These are phyloP conservation scores for Ophiothrix spiculata DNA, from an alignment of 35 echinoderm and acorn worm species.

Conservation along the genomic window DNA sequence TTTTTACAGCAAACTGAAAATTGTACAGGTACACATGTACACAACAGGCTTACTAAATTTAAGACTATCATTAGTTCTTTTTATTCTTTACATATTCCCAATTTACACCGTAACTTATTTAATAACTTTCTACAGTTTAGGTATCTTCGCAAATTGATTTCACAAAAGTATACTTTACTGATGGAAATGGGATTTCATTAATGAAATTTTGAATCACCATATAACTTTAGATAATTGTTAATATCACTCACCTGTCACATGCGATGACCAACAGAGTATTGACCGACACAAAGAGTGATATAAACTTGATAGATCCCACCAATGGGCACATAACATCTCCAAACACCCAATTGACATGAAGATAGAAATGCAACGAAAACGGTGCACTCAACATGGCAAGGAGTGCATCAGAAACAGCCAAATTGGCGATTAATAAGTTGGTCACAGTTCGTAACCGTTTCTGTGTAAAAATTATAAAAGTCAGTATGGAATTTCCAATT, in stretches of 20 bases:
- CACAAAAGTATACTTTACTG: no score
- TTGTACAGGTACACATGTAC: no score
- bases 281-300: conserved; percentile 85
- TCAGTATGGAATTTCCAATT: conserved; percentile 69
- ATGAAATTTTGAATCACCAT: no score
- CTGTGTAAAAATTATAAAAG: conserved; percentile 66
- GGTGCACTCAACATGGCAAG: conserved; percentile 77
- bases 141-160: no score
- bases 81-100: no score
- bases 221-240: no score
- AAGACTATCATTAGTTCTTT: no score
- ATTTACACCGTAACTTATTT: no score
- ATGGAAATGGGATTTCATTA: no score
- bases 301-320: conserved; percentile 65
- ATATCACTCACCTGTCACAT: conserved; percentile 91
- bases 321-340: conserved; percentile 57
- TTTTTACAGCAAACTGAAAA: no score
- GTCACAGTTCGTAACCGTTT: conserved; percentile 79
- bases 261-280: conserved; percentile 91
- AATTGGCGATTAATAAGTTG: conserved; percentile 82
- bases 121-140: no score
- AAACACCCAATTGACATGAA: conserved; percentile 61
- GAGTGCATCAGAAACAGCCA: conserved; percentile 82
- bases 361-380: conserved; percentile 55
- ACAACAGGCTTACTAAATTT: no score